Conservation (phyloP, 2,797 vertebrate genomes). For the Todus mexicanus region DNA sequence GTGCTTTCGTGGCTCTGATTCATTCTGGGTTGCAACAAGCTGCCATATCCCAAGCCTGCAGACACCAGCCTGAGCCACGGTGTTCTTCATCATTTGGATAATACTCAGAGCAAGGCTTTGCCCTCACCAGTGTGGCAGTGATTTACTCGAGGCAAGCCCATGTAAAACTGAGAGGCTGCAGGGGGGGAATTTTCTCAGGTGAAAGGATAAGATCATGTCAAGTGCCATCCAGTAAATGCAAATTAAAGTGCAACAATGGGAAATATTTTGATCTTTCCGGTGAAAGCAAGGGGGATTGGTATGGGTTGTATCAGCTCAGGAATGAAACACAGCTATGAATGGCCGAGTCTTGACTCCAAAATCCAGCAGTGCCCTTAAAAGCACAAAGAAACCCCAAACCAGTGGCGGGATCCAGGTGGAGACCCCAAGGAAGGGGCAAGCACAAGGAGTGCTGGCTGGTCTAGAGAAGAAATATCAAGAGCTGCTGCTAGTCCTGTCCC, state of each 20-base stretch:
- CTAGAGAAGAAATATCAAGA: not conserved
- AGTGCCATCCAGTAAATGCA: not conserved
- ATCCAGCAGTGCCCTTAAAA: not conserved
- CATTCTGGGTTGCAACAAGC: not conserved
- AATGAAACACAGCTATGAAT: not conserved
- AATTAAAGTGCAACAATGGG: not conserved
- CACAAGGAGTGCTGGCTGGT: not conserved
- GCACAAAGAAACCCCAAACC: not conserved
- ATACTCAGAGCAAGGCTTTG: not conserved
- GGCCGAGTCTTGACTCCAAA: not conserved
- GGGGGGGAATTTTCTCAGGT: not conserved
- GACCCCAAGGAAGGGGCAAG: not conserved
- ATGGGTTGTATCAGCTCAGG: not conserved
- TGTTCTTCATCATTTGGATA: not conserved
- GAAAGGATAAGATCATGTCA: not conserved
- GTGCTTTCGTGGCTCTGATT: conserved; percentile 45
- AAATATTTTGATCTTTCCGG: not conserved
- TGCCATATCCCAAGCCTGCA: not conserved
- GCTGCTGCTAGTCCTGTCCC: not conserved
- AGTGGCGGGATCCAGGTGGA: not conserved
- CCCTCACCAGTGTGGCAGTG: not conserved
- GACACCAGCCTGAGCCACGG: not conserved
- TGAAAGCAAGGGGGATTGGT: not conserved
- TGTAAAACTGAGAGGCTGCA: not conserved
- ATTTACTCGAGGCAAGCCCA: not conserved